These are phyloP conservation scores for Nasalis larvatus DNA, from an alignment of 2,113 vertebrate species.

Conservation along the genomic window DNA sequence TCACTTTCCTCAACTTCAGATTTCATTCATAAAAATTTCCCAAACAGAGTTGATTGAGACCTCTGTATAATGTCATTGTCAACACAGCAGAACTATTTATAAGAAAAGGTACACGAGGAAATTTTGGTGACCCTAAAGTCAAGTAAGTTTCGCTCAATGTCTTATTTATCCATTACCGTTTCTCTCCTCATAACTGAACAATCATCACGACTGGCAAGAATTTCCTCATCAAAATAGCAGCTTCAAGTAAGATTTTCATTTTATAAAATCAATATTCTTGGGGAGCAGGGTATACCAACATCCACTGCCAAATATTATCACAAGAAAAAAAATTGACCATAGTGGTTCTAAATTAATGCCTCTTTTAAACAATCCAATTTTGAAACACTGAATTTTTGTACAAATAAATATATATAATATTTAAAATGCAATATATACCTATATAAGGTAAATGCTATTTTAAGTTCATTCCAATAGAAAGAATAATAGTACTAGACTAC, in stretches of 20 bases:
- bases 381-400: slow-evolving; percentile 22
- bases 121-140: background rate
- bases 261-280: background rate
- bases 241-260: slow-evolving; percentile 1
- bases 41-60: background rate
- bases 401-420: background rate
- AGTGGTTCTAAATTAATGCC: slow-evolving; percentile 12
- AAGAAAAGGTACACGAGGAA: background rate
- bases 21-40: slow-evolving; percentile 38
- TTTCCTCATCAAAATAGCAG: background rate
- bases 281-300: background rate
- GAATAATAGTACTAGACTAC: background rate
- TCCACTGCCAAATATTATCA: background rate
- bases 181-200: background rate
- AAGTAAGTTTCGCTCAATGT: background rate
- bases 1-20: background rate
- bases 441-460: slow-evolving; percentile 3
- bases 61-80: background rate
- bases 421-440: background rate
- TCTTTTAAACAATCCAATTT: slow-evolving; percentile 18
- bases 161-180: background rate
- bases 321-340: background rate
- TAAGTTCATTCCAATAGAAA: slow-evolving; percentile 16
- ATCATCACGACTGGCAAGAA: background rate
- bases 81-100: background rate